These are phyloP conservation scores for Xiphorhynchus elegans DNA, from an alignment of 2,113 vertebrate genomes.

Conservation along the genomic window DNA sequence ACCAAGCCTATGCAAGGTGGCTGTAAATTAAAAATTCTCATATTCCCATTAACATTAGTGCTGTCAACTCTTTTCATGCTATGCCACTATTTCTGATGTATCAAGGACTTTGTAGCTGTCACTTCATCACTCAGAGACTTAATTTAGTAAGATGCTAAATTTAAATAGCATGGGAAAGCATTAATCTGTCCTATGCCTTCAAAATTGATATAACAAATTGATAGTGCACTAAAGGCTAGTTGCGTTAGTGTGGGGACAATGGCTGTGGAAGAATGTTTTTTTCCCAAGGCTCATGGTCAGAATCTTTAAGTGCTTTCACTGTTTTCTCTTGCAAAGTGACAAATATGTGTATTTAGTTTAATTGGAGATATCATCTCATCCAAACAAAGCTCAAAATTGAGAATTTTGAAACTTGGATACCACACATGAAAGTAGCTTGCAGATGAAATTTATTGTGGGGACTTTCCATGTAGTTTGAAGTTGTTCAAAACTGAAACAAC, in stretches of 20 bases:
- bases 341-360: background rate
- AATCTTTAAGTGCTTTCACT: background rate
- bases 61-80: background rate
- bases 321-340: background rate
- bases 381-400: background rate
- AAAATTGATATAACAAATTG: slow-evolving; percentile 1
- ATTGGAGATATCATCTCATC: background rate
- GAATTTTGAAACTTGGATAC: background rate
- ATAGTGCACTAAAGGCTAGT: background rate
- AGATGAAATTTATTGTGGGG: background rate
- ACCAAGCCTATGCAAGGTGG: background rate
- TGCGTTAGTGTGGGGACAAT: background rate
- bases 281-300: background rate
- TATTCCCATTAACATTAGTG: background rate
- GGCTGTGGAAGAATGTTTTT: background rate
- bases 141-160: slow-evolving; percentile 7
- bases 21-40: background rate
- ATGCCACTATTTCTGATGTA: background rate
- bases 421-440: background rate
- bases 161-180: background rate
- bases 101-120: slow-evolving; percentile 1
- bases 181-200: slow-evolving; percentile 4
- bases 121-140: background rate
- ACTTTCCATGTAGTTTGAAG: background rate
- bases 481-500: background rate